A percentile compares a stretch with the other conserved stretches of the same genome.
These are phyloP conservation scores for Pterostichus niger DNA, from an alignment of 2,888 invertebrate species.

Conservation along the genomic window DNA sequence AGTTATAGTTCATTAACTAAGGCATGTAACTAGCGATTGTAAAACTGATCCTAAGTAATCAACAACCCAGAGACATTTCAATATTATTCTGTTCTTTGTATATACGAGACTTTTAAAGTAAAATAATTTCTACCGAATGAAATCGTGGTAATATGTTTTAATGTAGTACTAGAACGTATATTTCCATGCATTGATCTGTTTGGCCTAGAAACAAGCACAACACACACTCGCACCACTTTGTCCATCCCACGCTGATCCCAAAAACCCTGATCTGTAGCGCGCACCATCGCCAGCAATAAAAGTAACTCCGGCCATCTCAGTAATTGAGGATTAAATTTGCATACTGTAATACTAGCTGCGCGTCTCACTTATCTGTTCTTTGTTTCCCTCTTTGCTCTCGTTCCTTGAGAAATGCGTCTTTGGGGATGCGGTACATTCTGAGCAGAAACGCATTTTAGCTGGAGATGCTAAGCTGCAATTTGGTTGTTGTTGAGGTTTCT, in stretches of 20 bases:
- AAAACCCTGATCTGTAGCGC: conserved; percentile 19
- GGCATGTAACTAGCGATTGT: too few relatives aligned
- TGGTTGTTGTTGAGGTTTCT: conserved; percentile 22
- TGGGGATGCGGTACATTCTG: conserved; percentile 30
- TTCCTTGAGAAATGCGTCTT: conserved; percentile 47
- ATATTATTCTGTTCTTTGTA: too few relatives aligned
- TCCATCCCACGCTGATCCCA: not conserved
- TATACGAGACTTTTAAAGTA: too few relatives aligned
- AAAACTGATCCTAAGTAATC: too few relatives aligned
- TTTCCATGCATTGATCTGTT: not conserved
- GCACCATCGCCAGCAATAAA: conserved; percentile 67
- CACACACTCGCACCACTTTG: conserved; percentile 4
- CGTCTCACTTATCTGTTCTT: conserved; percentile 65
- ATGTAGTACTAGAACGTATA: too few relatives aligned
- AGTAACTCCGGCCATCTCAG: conserved; percentile 70
- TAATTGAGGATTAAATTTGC: conserved; percentile 71
- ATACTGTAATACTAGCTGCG: conserved; percentile 69
- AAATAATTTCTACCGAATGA: not conserved
- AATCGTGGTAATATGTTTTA: too few relatives aligned
- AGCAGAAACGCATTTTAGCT: conserved; percentile 25
- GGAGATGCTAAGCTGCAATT: not conserved
- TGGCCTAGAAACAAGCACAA: conserved; percentile 4
- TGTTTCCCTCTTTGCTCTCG: conserved; percentile 58
- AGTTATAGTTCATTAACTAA: too few relatives aligned
- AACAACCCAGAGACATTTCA: too few relatives aligned